phyloP scores from a whole-genome alignment of 2,888 invertebrate species.

The Andrena flavipes region DNA sequence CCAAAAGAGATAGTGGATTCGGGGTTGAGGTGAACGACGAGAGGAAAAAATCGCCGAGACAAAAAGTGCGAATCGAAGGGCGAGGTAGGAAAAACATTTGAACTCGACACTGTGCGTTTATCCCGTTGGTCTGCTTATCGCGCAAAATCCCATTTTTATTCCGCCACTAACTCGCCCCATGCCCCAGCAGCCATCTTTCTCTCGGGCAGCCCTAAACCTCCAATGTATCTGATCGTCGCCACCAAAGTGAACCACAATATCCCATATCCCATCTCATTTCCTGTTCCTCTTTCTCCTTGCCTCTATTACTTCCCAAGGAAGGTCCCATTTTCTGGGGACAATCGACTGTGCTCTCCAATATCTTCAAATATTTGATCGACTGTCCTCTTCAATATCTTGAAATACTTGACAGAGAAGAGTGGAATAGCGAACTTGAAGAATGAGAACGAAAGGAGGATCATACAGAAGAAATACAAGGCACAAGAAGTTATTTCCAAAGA shows the following conservation, averaged over 20 bases:
- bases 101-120: slow-evolving; percentile 60
- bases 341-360: neutral
- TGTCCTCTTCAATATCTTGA: slow-evolving; percentile 23
- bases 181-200: slow-evolving; percentile 37
- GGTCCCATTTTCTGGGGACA: slow-evolving; percentile 3
- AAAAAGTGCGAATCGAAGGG: slow-evolving; percentile 10
- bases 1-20: slow-evolving; percentile 44
- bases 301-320: slow-evolving; percentile 24
- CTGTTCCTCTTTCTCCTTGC: slow-evolving; percentile 38
- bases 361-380: slow-evolving; percentile 11
- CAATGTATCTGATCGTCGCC: slow-evolving; percentile 67
- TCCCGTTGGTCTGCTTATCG: slow-evolving; percentile 69
- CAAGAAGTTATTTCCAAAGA: neutral
- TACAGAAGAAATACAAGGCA: neutral
- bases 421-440: neutral
- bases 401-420: slow-evolving; percentile 18
- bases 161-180: slow-evolving; percentile 33
- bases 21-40: slow-evolving; percentile 50
- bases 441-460: neutral
- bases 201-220: slow-evolving; percentile 39
- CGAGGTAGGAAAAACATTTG: slow-evolving; percentile 40
- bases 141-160: slow-evolving; percentile 72
- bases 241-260: slow-evolving; percentile 60
- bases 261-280: slow-evolving; percentile 66
- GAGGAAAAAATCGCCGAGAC: slow-evolving; percentile 29